Base-by-base conservation (phyloP, 2,113 vertebrate species). In the Lepisosteus osseus region DNA sequence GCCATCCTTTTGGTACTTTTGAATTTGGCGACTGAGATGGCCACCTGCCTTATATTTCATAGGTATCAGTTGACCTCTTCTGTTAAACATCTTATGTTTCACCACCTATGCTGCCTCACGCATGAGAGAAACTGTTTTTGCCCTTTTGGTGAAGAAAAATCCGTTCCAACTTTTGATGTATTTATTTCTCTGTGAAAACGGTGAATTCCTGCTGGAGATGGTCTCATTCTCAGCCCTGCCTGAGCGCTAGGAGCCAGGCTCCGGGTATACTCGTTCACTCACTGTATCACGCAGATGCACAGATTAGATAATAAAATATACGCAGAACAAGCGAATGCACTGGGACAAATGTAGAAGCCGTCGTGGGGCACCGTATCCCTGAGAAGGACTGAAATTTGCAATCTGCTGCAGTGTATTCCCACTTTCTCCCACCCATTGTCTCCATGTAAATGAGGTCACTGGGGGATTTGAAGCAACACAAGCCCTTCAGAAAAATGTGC, bases 381-480 rank as follows among this genome's bases (percentile, higher is more conserved):
- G 29, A 65, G 41, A 65, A 12, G 29, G 17, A 3, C 41, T 65
- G 41, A 65, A 65, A 65, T 65, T 65, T 15, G n/a, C 43, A 65
- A 65, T 65, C 62, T 5, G 8, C 61, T 3, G 62, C 62, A 65
- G 13, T n/a, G 11, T n/a, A 65, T 70, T 65, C 56, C 74, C 17
- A 77, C 73, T 40, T 4, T 55, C 59, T 43, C 7, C 61, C 11
- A 6, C 63, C 11, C 41, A 17, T 17, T 54, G 17, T 67, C 8
- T 67, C 45, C 9, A 43, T 67, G 65, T n/a, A 47, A 66, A 66
- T 66, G 43, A 66, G 51, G 15, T 54, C 44, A 8, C 11, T 6
- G 45, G 41, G 41, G 41, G 13, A 47, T 5, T 42, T 12, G 42
- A 41, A 65, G 7, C 9, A 7, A 51, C 47, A 51, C 47, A 51